Conservation (phyloP, 1,140 invertebrate genomes). For the Ceratosolen solmsi region DNA sequence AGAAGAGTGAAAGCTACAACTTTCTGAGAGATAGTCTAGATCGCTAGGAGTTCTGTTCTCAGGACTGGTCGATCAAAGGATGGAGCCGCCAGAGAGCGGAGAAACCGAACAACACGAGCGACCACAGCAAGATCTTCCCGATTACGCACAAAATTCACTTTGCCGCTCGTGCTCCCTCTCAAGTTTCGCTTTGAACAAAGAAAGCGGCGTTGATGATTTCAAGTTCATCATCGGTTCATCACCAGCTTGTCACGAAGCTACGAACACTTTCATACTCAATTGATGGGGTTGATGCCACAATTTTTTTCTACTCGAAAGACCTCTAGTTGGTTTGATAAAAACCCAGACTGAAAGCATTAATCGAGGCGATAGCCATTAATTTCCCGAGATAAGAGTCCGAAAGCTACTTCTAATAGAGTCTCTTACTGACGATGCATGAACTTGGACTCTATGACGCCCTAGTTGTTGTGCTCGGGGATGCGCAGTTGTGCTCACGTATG, state of each 20-base stretch:
- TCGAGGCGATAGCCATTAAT: background rate
- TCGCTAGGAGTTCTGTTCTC: constrained; percentile 46
- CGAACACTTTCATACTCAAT: constrained; percentile 62
- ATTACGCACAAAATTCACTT: constrained; percentile 49
- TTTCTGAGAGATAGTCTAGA: constrained; percentile 46
- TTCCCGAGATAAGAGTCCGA: background rate
- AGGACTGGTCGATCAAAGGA: constrained; percentile 57
- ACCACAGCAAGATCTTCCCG: constrained; percentile 31
- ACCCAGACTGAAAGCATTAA: background rate
- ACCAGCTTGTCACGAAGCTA: background rate
- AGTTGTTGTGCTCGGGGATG: constrained; percentile 43
- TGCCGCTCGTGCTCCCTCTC: constrained; percentile 30
- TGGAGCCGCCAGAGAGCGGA: constrained; percentile 43
- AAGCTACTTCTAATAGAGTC: background rate
- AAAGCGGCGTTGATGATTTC: constrained; percentile 10
- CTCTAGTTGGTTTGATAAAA: background rate
- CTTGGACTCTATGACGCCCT: background rate
- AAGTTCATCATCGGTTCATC: constrained; percentile 49
- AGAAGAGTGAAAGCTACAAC: background rate
- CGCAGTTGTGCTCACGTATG: constrained; percentile 53
- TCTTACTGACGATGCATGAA: background rate
- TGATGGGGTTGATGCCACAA: background rate
- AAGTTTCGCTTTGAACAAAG: constrained; percentile 15
- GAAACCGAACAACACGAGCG: constrained; percentile 10
- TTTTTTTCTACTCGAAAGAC: too few species aligned